These are phyloP conservation scores for Therioaphis trifolii DNA, from an alignment of 2,888 invertebrate genomes.

Conservation along the genomic window DNA sequence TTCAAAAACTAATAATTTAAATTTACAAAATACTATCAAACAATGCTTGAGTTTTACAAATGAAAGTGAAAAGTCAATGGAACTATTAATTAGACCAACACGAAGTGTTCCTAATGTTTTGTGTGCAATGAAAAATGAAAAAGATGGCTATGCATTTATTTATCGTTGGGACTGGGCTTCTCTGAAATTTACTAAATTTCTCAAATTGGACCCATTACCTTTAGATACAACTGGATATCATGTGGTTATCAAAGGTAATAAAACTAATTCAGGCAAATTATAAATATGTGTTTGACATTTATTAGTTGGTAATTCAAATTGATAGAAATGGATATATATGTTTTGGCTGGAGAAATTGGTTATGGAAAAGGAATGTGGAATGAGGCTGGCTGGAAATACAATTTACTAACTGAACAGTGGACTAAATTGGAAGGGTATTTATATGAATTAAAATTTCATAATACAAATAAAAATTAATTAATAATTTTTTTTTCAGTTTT, in stretches of 20 bases:
- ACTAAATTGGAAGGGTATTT: conserved; percentile 4
- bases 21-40: neutral
- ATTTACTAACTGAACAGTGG: conserved; percentile 23
- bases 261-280: neutral
- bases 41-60: neutral
- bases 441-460: neutral
- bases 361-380: conserved; percentile 15
- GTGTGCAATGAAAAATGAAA: conserved; percentile 31
- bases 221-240: conserved; percentile 14
- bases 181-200: neutral
- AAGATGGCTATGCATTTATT: neutral
- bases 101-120: conserved; percentile 15
- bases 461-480: neutral
- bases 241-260: conserved; percentile 28
- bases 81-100: neutral
- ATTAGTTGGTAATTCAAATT: neutral
- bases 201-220: conserved; percentile 43
- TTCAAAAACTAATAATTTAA: conserved; percentile 12
- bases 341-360: conserved; percentile 32
- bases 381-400: conserved; percentile 21
- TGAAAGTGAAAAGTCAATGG: neutral
- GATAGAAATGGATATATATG: conserved; percentile 23
- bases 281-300: neutral
- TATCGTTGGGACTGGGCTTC: conserved; percentile 17
- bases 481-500: conserved; percentile 15